Evolutionary conservation across 2,797 vertebrate genomes (phyloP).

Genomic region (Natrix natrix): DNA sequence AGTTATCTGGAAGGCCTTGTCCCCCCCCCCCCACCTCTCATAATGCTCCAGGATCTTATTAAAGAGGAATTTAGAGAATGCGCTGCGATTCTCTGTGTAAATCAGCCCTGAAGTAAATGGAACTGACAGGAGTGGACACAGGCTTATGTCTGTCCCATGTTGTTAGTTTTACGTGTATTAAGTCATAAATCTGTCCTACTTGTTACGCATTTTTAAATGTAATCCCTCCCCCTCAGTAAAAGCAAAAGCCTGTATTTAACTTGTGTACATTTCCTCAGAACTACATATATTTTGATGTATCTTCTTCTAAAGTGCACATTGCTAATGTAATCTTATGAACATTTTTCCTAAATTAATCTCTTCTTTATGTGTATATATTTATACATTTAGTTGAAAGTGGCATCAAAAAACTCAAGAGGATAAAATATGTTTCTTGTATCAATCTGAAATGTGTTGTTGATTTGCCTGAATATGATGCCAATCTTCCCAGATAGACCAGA

Average conservation of each 20-base stretch:
- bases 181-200: neutral
- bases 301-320: neutral
- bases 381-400: neutral
- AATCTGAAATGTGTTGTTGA: neutral
- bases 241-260: neutral
- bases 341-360: neutral
- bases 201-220: neutral
- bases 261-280: too few species aligned
- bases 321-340: neutral
- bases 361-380: neutral
- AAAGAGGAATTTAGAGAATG: constrained; percentile 3
- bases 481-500: neutral
- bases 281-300: neutral
- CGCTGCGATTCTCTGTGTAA: neutral
- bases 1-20: neutral
- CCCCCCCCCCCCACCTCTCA: neutral
- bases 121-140: neutral
- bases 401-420: neutral
- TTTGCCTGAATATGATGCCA: neutral
- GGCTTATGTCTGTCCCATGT: neutral
- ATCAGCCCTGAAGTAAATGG: neutral
- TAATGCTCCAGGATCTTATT: constrained; percentile 19
- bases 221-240: too few species aligned
- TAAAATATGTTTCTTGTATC: neutral
- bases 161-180: neutral